Evolutionary conservation across 2,888 invertebrate genomes (phyloP), one percentile per base, ranked within the genome.

Genomic region (Drosophila seclusa): DNA sequence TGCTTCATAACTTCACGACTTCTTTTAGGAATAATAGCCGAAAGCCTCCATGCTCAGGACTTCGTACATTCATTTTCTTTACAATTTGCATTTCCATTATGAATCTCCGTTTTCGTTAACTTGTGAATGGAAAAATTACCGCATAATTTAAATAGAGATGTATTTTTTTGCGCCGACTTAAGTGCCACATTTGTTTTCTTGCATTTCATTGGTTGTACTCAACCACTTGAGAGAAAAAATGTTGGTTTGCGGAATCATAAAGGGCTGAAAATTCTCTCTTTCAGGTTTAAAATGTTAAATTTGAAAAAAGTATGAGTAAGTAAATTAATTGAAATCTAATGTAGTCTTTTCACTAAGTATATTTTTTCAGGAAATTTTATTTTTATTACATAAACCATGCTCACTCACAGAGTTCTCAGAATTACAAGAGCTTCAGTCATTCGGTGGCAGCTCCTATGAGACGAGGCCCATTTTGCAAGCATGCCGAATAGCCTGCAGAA

Each of bases 401-500:
- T 1, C n/a, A 4, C 13, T 38, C 38, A 6, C 5, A 18, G 11
- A 53, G 21, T 27, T 31, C 27, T 55, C 40, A 32, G 52, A 31
- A 59, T 66, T 50, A 45, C 29, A 58, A 60, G 24, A 48, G 31
- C 24, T 38, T 27, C n/a, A 62, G 48, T 21, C 40, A 21, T 11
- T 29, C n/a, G n/a, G 10, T 18, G 59, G 48, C 45, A 63, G 48
- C 42, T 66, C 49, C n/a, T 32, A 29, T 21, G 50, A 42, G 29
- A 45, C 32, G 29, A 13, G 31, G 31, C 32, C 10, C 40, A 31
- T 40, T 48, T 52, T 18, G 7, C 58, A 57, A 32, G 62, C 72
- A 29, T 50, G 48, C 55, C 42, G 42, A 53, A 72, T 57, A 34
- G n/a, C 53, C 55, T 36, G 45, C 55, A 45, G 45, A 58, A 55